Conservation (phyloP, 2,797 vertebrate genomes). For the Adrianichthys oophorus region DNA sequence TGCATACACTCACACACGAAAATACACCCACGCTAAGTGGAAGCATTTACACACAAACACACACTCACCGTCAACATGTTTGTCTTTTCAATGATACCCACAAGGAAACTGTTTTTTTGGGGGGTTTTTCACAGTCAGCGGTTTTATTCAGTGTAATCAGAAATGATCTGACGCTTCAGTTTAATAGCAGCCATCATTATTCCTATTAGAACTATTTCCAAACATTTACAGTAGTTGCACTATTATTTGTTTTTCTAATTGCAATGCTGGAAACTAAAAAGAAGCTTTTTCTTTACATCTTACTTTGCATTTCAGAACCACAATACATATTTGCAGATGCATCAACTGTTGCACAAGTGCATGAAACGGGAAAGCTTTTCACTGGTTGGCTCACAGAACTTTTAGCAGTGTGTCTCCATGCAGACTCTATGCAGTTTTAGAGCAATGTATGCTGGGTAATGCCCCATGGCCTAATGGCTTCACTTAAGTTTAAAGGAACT, state of each 20-base stretch:
- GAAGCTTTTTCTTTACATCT: not conserved
- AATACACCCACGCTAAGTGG: conserved; percentile 12
- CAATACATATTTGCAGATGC: too few relatives aligned
- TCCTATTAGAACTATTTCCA: not conserved
- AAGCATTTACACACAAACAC: conserved; percentile 13
- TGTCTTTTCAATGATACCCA: conserved; percentile 18
- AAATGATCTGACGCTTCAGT: not conserved
- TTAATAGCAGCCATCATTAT: not conserved
- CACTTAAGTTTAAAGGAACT: too few relatives aligned
- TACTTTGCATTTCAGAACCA: not conserved
- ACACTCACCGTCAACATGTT: conserved; percentile 13
- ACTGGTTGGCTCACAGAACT: too few relatives aligned
- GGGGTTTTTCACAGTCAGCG: not conserved
- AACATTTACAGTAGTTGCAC: too few relatives aligned
- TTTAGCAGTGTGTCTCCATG: too few relatives aligned
- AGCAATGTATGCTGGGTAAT: too few relatives aligned
- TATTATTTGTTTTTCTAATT: not conserved
- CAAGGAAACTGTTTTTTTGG: conserved; percentile 15
- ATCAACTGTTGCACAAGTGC: not conserved
- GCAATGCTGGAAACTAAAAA: not conserved
- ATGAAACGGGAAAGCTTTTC: not conserved
- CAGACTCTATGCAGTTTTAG: too few relatives aligned
- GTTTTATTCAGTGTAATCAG: too few relatives aligned
- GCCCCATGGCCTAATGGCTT: too few relatives aligned
- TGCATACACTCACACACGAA: conserved; percentile 7